These are phyloP conservation scores for Sphaerophoria taeniata DNA, from an alignment of 2,888 invertebrate genomes.

Conservation along the genomic window DNA sequence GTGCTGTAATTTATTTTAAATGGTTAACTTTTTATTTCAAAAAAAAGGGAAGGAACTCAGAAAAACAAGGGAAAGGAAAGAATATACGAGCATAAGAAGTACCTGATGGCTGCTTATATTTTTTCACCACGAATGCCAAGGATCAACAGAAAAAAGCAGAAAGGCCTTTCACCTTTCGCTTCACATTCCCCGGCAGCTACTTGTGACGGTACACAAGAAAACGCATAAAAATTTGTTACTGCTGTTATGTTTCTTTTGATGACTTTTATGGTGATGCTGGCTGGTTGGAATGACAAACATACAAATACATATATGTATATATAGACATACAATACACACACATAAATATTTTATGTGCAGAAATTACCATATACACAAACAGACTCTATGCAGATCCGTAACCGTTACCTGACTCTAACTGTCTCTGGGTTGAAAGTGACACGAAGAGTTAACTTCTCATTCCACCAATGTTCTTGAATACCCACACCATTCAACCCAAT, in stretches of 20 bases:
- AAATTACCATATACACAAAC: conserved; percentile 71
- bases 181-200: too few relatives aligned
- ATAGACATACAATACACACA: conserved; percentile 50
- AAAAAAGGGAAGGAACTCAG: conserved; percentile 26
- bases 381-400: neutral
- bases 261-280: conserved; percentile 74
- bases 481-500: neutral
- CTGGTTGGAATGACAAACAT: conserved; percentile 69
- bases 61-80: neutral
- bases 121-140: conserved; percentile 57
- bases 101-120: conserved; percentile 49
- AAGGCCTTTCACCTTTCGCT: conserved; percentile 6
- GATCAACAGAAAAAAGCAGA: conserved; percentile 53
- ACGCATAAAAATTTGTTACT: conserved; percentile 74
- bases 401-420: conserved; percentile 14
- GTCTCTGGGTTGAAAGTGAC: conserved; percentile 18
- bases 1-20: conserved; percentile 73
- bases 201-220: conserved; percentile 54
- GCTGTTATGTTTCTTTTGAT: conserved; percentile 72
- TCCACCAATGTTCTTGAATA: neutral
- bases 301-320: too few relatives aligned
- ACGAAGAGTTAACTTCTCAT: conserved; percentile 18
- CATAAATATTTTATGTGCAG: conserved; percentile 70
- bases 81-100: conserved; percentile 14
- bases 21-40: conserved; percentile 66